Evolutionary conservation across 2,113 vertebrate species (phyloP).

Genomic region (Aleadryas rufinucha): DNA sequence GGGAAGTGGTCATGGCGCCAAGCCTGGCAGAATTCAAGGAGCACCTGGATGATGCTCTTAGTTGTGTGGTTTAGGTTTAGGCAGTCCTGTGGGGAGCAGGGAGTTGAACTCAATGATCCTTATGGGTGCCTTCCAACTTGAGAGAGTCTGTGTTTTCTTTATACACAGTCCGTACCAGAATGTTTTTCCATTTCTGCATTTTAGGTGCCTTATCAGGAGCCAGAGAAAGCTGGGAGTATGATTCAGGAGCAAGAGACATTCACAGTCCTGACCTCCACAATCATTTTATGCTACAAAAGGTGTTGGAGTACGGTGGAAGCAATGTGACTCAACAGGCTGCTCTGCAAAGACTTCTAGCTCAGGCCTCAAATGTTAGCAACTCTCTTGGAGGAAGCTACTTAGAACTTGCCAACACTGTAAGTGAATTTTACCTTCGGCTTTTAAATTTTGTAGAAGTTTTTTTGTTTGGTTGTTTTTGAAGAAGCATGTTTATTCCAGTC

Average conservation of each 20-base stretch:
- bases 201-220: conserved; percentile 73
- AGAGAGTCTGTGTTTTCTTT: not conserved
- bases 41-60: rapidly evolving
- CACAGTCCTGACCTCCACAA: conserved; percentile 74
- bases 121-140: not conserved
- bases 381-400: conserved; percentile 70
- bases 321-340: conserved; percentile 40
- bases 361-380: conserved; percentile 17
- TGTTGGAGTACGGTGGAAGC: conserved; percentile 36
- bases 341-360: conserved; percentile 68
- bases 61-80: not conserved
- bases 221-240: conserved; percentile 81
- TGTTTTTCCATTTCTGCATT: conserved; percentile 18
- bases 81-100: not conserved
- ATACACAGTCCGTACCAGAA: not conserved
- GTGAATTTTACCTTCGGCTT: conserved; percentile 32
- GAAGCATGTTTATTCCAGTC: not conserved
- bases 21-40: not conserved
- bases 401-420: conserved; percentile 81
- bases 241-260: conserved; percentile 79
- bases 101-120: rapidly evolving
- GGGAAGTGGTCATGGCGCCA: rapidly evolving
- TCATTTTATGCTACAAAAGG: conserved; percentile 53
- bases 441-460: not conserved
- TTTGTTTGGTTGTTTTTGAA: not conserved